A percentile compares a stretch with the other conserved stretches of the same genome.
phyloP scores from a whole-genome alignment of 2,797 vertebrate species.

The Typhlichthys eigenmanni region DNA sequence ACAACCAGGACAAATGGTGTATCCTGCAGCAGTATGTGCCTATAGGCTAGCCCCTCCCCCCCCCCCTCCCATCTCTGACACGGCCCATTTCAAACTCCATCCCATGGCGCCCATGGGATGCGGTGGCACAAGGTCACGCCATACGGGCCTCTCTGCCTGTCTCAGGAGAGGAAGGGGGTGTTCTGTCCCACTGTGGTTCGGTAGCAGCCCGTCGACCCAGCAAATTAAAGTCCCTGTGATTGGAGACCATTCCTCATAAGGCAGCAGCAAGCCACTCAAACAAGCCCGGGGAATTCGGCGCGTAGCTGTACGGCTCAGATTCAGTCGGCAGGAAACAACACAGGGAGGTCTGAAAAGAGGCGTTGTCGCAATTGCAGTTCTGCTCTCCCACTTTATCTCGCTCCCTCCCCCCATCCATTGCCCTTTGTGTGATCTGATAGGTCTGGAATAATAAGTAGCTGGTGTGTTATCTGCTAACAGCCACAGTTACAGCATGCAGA shows the following conservation, averaged over 20 bases:
- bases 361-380: conserved; percentile 11
- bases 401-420: conserved; percentile 10
- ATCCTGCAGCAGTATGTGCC: conserved; percentile 36
- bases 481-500: conserved; percentile 55
- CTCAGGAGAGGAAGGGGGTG: conserved; percentile 32
- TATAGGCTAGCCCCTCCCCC: too few relatives aligned
- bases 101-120: conserved; percentile 26
- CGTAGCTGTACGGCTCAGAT: conserved; percentile 12
- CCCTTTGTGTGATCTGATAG: conserved; percentile 60
- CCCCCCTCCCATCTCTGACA: conserved; percentile 17
- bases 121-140: conserved; percentile 56
- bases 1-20: conserved; percentile 14
- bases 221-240: conserved; percentile 46
- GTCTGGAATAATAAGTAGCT: conserved; percentile 70
- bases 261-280: conserved; percentile 13
- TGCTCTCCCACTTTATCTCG: neutral
- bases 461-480: conserved; percentile 58
- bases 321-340: conserved; percentile 12
- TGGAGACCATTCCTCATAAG: conserved; percentile 19
- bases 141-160: conserved; percentile 58
- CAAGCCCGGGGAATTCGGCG: conserved; percentile 8
- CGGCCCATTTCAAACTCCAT: conserved; percentile 52
- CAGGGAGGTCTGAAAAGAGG: neutral
- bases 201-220: conserved; percentile 37
- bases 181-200: conserved; percentile 24